phyloP scores from a whole-genome alignment of 2,888 invertebrate species.

The Andricus curvator region DNA sequence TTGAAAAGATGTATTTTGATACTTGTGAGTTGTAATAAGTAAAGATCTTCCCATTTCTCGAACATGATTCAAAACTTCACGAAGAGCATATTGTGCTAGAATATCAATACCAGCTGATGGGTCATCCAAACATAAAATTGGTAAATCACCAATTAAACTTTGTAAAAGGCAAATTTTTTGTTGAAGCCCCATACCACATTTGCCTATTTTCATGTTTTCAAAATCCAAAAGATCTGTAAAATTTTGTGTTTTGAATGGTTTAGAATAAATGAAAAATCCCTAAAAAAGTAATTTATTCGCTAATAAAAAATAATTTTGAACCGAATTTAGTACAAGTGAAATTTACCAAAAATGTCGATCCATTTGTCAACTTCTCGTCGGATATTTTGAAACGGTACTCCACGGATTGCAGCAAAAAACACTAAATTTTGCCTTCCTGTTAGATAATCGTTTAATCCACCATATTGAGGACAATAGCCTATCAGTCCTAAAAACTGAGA shows the following conservation, averaged over 20 bases:
- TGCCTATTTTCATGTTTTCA: constrained; percentile 53
- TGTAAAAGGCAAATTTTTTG: constrained; percentile 57
- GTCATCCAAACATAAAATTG: constrained; percentile 57
- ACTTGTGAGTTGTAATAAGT: constrained; percentile 56
- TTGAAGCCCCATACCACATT: constrained; percentile 55
- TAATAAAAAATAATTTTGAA: no score
- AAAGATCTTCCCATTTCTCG: constrained; percentile 56
- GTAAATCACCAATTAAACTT: constrained; percentile 58
- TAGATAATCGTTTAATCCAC: constrained; percentile 56
- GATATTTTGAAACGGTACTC: constrained; percentile 53
- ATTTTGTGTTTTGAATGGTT: background rate
- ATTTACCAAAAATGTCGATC: constrained; percentile 58
- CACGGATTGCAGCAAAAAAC: constrained; percentile 57
- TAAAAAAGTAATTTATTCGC: no score
- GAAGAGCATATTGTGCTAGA: constrained; percentile 54
- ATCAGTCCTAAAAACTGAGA: constrained; percentile 55
- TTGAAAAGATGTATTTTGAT: background rate
- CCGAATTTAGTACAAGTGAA: background rate
- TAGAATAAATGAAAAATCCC: no score
- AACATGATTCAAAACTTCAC: constrained; percentile 54
- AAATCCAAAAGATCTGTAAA: constrained; percentile 57
- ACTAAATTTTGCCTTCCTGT: constrained; percentile 56
- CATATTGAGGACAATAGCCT: constrained; percentile 59
- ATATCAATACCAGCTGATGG: constrained; percentile 57
- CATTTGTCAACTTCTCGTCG: constrained; percentile 58